A percentile compares a stretch with the other conserved stretches of the same genome.
phyloP scores from a whole-genome alignment of 2,888 invertebrate genomes.

The Synergus itoensis region DNA sequence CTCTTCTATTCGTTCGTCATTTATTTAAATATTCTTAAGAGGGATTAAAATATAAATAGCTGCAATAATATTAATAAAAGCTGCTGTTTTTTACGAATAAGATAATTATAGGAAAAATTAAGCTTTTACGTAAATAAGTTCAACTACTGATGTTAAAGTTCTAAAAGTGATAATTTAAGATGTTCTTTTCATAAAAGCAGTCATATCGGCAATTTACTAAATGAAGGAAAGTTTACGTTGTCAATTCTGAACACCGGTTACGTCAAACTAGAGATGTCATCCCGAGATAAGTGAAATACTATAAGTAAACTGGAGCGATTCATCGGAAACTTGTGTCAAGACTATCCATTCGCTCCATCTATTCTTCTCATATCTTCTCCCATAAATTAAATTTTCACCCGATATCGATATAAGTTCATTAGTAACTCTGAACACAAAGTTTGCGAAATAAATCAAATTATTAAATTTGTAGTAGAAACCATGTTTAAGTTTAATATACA shows the following conservation, averaged over 20 bases:
- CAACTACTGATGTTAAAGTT: neutral
- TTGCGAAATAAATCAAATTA: neutral
- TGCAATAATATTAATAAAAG: too few species aligned
- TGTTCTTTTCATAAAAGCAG: neutral
- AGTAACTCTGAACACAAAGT: neutral
- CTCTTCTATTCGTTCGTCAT: neutral
- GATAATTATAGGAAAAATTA: too few species aligned
- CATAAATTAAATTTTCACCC: neutral
- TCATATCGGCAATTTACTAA: neutral
- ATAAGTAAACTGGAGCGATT: conserved; percentile 59
- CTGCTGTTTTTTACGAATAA: too few species aligned
- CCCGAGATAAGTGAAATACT: neutral
- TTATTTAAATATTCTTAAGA: neutral
- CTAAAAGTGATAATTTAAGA: neutral
- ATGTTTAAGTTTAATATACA: too few species aligned
- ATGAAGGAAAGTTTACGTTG: neutral
- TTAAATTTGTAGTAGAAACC: neutral
- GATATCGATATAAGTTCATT: neutral
- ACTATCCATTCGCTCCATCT: neutral
- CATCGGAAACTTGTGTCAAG: conserved; percentile 58
- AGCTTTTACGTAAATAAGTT: neutral
- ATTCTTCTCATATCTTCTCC: neutral
- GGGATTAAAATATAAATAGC: too few species aligned
- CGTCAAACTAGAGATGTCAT: neutral
- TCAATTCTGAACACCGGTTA: neutral